These are phyloP conservation scores for Plebejus melissa DNA, from an alignment of 2,888 invertebrate genomes.

Conservation along the genomic window DNA sequence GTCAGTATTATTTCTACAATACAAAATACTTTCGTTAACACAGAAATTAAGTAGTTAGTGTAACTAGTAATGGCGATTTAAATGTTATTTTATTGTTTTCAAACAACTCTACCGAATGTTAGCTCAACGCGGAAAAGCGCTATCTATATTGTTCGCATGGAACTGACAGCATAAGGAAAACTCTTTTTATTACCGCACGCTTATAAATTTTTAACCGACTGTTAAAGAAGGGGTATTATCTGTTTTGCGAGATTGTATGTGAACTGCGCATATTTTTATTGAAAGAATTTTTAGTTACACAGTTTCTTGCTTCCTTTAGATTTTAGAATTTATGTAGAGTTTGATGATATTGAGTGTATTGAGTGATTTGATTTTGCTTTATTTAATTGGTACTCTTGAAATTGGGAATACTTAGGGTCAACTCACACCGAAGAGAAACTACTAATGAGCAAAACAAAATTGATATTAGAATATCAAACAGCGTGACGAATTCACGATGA, in stretches of 20 bases:
- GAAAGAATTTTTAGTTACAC: background rate
- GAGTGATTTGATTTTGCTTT: too few relatives aligned
- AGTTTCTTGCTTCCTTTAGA: background rate
- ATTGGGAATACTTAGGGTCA: too few relatives aligned
- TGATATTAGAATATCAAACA: too few relatives aligned
- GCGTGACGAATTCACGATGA: too few relatives aligned
- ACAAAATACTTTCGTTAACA: background rate
- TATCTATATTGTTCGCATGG: slow-evolving; percentile 17
- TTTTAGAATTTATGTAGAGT: background rate
- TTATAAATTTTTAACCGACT: slow-evolving; percentile 7
- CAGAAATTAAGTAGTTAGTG: background rate
- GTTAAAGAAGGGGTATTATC: background rate
- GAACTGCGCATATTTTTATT: background rate
- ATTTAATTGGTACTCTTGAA: too few relatives aligned
- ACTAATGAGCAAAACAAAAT: too few relatives aligned
- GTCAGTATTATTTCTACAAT: background rate
- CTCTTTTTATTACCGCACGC: background rate
- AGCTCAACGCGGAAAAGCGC: slow-evolving; percentile 15
- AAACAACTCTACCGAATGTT: background rate
- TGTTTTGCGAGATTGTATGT: background rate
- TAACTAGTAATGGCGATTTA: background rate
- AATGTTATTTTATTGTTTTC: background rate
- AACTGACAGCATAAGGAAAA: slow-evolving; percentile 17
- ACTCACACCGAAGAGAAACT: too few relatives aligned
- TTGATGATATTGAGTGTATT: too few relatives aligned